Evolutionary conservation across 2,797 vertebrate species (phyloP).

Genomic region (Pangasius macronema): DNA sequence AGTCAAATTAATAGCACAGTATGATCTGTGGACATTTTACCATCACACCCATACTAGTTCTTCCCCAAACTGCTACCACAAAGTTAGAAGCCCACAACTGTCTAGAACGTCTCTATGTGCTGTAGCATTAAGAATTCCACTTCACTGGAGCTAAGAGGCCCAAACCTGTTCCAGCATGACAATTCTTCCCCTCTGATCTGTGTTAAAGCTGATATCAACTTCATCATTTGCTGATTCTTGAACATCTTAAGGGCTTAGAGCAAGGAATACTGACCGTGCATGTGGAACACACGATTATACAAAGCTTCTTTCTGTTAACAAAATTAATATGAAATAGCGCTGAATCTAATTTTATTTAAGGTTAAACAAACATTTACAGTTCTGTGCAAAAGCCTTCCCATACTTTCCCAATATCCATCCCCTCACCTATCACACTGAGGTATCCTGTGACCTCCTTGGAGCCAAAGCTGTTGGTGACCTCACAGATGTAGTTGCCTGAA

Average conservation of each 20-base stretch:
- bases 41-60: not conserved
- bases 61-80: not conserved
- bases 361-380: not conserved
- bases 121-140: not conserved
- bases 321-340: not conserved
- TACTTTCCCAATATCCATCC: not conserved
- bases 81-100: not conserved
- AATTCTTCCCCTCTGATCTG: not conserved
- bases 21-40: not conserved
- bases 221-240: not conserved
- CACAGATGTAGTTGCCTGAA: conserved; percentile 95
- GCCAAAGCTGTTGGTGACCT: conserved; percentile 97
- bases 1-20: not conserved
- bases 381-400: not conserved
- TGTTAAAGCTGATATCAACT: not conserved
- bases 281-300: not conserved
- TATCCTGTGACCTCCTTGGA: conserved; percentile 93
- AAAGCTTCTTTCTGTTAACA: not conserved
- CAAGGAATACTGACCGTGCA: not conserved
- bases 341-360: not conserved
- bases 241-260: not conserved
- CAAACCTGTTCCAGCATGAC: not conserved
- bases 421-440: conserved; percentile 90
- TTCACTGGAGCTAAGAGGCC: not conserved
- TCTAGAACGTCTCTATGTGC: not conserved